Evolutionary conservation across 2,797 vertebrate species (phyloP).

Genomic region (Hippopotamyrus pictus): DNA sequence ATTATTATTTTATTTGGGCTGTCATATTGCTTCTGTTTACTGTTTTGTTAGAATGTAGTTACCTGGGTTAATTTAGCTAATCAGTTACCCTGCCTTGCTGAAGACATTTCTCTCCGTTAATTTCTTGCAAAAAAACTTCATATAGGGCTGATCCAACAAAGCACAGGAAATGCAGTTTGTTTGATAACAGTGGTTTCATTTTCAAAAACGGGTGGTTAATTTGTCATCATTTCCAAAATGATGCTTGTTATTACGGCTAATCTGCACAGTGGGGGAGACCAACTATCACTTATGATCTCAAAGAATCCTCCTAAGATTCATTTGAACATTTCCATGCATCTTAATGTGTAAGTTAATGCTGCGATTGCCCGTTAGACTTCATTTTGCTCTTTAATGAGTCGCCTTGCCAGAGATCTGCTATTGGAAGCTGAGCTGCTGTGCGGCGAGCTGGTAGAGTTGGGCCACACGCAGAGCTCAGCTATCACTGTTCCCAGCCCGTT

Average conservation of each 20-base stretch:
- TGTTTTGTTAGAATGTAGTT: neutral
- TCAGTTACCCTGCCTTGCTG: neutral
- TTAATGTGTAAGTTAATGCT: conserved; percentile 43
- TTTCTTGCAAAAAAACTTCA: neutral
- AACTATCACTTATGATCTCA: conserved; percentile 37
- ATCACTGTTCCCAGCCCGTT: neutral
- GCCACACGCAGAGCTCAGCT: neutral
- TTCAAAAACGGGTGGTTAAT: conserved; percentile 35
- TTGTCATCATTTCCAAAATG: conserved; percentile 25
- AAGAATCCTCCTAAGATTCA: conserved; percentile 38
- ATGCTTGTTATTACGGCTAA: conserved; percentile 31
- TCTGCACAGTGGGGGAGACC: conserved; percentile 28
- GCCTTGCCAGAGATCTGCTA: conserved; percentile 35
- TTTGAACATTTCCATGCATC: conserved; percentile 41
- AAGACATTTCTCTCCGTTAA: neutral
- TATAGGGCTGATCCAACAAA: neutral
- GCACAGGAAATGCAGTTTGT: conserved; percentile 21
- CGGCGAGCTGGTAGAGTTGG: neutral
- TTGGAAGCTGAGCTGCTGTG: conserved; percentile 27
- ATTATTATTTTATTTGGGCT: neutral
- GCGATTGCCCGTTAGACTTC: conserved; percentile 43
- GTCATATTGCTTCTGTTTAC: neutral
- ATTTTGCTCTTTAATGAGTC: conserved; percentile 39
- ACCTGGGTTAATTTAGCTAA: neutral
- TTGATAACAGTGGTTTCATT: conserved; percentile 26